Conservation (phyloP, 2,888 invertebrate genomes). For the Stenichneumon culpator region DNA sequence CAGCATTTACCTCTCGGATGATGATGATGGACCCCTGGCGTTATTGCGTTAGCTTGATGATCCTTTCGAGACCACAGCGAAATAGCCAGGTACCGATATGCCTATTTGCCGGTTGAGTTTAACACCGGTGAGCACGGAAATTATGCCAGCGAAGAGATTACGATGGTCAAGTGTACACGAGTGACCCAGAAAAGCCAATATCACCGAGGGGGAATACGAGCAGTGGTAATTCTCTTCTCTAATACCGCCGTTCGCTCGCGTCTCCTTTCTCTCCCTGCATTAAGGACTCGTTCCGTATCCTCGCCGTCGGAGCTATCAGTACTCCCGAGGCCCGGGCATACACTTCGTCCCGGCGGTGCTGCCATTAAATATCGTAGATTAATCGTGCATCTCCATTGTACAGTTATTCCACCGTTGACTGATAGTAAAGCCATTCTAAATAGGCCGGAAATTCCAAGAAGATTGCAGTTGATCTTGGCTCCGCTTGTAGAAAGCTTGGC, state of each 20-base stretch:
- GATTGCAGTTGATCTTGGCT: conserved; percentile 15
- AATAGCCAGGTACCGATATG: conserved; percentile 15
- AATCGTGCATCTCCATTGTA: conserved; percentile 40
- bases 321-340: not conserved
- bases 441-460: conserved; percentile 34
- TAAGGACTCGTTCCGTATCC: conserved; percentile 21
- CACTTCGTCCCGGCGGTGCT: not conserved
- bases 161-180: conserved; percentile 46
- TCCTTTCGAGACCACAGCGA: conserved; percentile 1
- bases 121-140: conserved; percentile 2
- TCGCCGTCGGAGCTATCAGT: not conserved
- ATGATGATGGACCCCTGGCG: conserved; percentile 28
- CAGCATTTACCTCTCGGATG: not conserved
- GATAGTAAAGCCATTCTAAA: conserved; percentile 2
- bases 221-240: conserved; percentile 39
- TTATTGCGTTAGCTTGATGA: conserved; percentile 24
- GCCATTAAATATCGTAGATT: conserved; percentile 20
- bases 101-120: conserved; percentile 9
- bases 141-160: conserved; percentile 47
- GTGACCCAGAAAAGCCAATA: conserved; percentile 63
- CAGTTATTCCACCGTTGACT: not conserved
- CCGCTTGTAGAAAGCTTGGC: too few relatives aligned
- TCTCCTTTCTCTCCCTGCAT: conserved; percentile 39
- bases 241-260: conserved; percentile 9
- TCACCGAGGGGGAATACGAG: conserved; percentile 32